Percentiles rank a stretch among this genome's conserved stretches.
Conservation (phyloP, 2,797 vertebrate genomes). For the Emys orbicularis region DNA sequence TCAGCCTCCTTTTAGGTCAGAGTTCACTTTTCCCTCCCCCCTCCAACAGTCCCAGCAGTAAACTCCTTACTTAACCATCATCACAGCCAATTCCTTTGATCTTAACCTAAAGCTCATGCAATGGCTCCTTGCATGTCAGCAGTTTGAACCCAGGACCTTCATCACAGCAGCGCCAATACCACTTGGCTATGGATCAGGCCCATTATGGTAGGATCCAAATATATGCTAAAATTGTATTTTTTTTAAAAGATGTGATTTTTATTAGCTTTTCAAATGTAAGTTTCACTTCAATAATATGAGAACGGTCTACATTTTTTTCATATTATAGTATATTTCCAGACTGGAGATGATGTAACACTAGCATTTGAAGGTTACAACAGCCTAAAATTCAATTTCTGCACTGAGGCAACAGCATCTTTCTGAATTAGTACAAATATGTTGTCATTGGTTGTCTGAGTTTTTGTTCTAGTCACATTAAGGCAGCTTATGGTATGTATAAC, state of each 20-base stretch:
- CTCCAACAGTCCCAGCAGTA: neutral
- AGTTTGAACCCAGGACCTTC: neutral
- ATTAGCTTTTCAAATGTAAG: constrained; percentile 2
- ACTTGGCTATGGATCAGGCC: neutral
- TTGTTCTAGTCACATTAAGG: neutral
- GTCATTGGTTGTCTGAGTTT: neutral
- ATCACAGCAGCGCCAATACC: neutral
- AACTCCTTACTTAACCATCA: constrained; percentile 6
- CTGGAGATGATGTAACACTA: constrained; percentile 27
- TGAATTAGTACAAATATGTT: constrained; percentile 24
- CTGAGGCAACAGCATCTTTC: neutral
- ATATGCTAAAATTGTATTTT: neutral
- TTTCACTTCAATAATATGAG: neutral
- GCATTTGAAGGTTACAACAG: neutral
- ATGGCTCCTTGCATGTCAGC: neutral
- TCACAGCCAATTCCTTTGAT: neutral
- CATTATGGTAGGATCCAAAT: constrained; percentile 29
- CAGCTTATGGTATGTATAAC: neutral
- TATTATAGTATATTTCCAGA: neutral
- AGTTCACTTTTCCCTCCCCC: neutral
- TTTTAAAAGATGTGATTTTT: neutral
- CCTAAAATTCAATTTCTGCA: constrained; percentile 6
- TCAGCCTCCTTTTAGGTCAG: neutral
- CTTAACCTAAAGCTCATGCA: constrained; percentile 25
- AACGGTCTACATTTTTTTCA: neutral